A percentile compares a stretch with the other conserved stretches of the same genome.
These are phyloP conservation scores for Diorhabda carinulata DNA, from an alignment of 1,140 invertebrate species.

Conservation along the genomic window DNA sequence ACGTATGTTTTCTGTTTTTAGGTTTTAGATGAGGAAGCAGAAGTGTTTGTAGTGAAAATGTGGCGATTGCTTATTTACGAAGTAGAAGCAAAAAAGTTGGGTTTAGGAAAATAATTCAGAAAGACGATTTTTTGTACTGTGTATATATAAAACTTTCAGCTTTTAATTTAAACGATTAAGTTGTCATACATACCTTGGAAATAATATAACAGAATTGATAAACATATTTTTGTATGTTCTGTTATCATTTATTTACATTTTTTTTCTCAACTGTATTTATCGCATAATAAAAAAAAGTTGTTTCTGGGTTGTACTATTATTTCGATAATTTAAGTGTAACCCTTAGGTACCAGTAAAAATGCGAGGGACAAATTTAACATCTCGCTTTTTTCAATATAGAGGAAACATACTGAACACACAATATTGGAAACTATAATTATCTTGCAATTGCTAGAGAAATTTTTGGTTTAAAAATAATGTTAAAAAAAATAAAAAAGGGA, in stretches of 20 bases:
- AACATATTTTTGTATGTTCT: conserved; percentile 3
- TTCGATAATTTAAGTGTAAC: too few species aligned
- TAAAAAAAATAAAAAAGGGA: too few species aligned
- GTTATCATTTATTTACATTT: not conserved
- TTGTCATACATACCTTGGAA: not conserved
- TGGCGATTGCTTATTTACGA: conserved; percentile 98
- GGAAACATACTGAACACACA: too few species aligned
- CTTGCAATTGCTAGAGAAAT: too few species aligned
- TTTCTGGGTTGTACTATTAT: too few species aligned
- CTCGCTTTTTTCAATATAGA: too few species aligned
- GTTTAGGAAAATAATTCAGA: conserved; percentile 63
- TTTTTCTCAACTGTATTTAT: too few species aligned
- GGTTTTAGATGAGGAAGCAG: conserved; percentile 98
- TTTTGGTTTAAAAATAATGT: too few species aligned
- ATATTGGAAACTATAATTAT: too few species aligned
- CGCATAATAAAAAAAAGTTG: too few species aligned
- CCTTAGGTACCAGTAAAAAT: too few species aligned
- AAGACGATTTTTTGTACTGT: not conserved
- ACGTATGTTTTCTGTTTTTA: conserved; percentile 49
- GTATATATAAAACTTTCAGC: not conserved
- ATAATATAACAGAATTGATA: not conserved
- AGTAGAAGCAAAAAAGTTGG: conserved; percentile 95
- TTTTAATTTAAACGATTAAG: not conserved
- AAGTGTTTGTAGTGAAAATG: conserved; percentile 99
- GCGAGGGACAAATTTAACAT: too few species aligned